Percentiles rank a stretch among this genome's conserved stretches.
phyloP scores from a whole-genome alignment of 2,797 vertebrate genomes.

The Luscinia luscinia region DNA sequence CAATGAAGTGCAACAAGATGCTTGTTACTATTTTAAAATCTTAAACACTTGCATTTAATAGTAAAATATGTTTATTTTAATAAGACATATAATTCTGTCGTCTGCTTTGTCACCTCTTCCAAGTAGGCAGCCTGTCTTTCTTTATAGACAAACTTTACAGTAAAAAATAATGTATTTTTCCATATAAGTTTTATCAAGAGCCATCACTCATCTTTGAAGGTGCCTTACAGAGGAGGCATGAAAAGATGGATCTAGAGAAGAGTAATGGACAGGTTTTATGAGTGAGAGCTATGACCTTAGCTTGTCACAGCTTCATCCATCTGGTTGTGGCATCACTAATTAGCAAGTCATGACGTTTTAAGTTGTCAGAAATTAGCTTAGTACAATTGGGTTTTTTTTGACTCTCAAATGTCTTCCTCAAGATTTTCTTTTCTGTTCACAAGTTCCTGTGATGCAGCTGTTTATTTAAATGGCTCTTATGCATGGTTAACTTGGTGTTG shows the following conservation, averaged over 20 bases:
- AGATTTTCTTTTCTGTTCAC: background rate
- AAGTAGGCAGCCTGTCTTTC: background rate
- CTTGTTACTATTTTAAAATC: background rate
- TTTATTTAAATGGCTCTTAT: background rate
- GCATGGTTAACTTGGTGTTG: background rate
- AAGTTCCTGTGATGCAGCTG: background rate
- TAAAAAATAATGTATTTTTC: background rate
- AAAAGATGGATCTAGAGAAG: background rate
- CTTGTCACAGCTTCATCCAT: background rate
- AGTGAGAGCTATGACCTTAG: background rate
- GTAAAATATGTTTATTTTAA: background rate
- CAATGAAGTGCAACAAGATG: background rate
- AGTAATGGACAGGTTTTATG: background rate
- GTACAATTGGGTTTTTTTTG: rapidly evolving
- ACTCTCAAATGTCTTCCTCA: background rate
- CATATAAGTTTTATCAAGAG: background rate
- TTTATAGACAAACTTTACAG: background rate
- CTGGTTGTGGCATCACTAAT: background rate
- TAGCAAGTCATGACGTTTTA: background rate
- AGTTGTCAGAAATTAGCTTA: background rate
- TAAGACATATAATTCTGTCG: background rate
- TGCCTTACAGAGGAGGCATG: background rate
- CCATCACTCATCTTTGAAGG: background rate
- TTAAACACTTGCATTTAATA: background rate
- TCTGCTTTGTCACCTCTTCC: background rate